A percentile compares a stretch with the other conserved stretches of the same genome.
Conservation (phyloP, 2,797 vertebrate species). For the Bryconaethiops microstoma region DNA sequence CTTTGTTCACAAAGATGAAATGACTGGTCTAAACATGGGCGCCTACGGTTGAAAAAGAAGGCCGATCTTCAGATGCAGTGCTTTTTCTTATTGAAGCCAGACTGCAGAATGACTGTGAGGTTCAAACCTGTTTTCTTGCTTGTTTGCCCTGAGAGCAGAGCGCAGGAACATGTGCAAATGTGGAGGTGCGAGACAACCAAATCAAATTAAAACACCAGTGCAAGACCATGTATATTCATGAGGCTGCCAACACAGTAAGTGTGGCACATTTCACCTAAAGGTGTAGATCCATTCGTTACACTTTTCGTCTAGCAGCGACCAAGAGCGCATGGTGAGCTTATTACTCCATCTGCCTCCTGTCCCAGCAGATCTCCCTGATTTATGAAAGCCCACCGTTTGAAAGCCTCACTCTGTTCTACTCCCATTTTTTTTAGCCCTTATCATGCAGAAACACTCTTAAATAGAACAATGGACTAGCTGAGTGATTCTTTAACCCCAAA, state of each 20-base stretch:
- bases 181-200: neutral
- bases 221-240: constrained; percentile 25
- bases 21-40: too few species aligned
- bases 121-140: neutral
- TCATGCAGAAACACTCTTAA: too few species aligned
- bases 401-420: constrained; percentile 16
- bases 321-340: constrained; percentile 52
- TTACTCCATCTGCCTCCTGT: constrained; percentile 74
- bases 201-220: constrained; percentile 40
- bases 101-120: neutral
- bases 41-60: neutral
- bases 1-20: neutral
- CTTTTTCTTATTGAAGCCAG: neutral
- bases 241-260: constrained; percentile 26
- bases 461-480: too few species aligned
- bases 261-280: constrained; percentile 50
- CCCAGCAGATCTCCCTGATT: constrained; percentile 76
- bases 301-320: constrained; percentile 69
- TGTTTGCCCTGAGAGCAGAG: neutral
- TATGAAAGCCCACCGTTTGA: constrained; percentile 65
- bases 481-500: too few species aligned
- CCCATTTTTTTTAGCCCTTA: constrained; percentile 2
- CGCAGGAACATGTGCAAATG: constrained; percentile 19
- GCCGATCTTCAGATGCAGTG: neutral
- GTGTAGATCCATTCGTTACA: constrained; percentile 62